These are phyloP conservation scores for Heliconius nattereri DNA, from an alignment of 1,140 invertebrate genomes.

Conservation along the genomic window DNA sequence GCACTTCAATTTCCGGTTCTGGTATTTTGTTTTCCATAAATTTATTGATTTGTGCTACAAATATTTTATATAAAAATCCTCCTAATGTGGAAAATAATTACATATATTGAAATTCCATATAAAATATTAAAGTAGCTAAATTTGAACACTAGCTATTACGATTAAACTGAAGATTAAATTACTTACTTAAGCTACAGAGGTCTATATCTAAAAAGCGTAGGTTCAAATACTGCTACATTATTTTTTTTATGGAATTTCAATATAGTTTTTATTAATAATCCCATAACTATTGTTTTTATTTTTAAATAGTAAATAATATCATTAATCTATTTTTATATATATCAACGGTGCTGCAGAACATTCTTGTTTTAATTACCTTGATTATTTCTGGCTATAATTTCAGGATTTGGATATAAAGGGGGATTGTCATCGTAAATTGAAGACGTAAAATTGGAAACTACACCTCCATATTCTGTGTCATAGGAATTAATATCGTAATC, in stretches of 20 bases:
- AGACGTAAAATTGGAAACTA: conserved; percentile 74
- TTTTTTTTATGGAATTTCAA: conserved; percentile 2
- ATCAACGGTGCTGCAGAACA: not conserved
- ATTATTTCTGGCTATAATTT: conserved; percentile 58
- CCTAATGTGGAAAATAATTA: conserved; percentile 10
- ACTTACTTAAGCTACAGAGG: no score
- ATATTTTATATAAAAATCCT: conserved; percentile 18
- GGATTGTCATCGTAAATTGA: conserved; percentile 75
- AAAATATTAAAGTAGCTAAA: not conserved
- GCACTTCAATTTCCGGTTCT: conserved; percentile 68
- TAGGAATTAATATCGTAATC: conserved; percentile 74
- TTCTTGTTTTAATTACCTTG: conserved; percentile 49
- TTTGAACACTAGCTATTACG: not conserved
- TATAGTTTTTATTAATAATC: not conserved
- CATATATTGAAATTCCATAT: conserved; percentile 11
- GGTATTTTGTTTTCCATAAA: conserved; percentile 53
- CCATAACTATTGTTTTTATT: not conserved
- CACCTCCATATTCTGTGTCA: conserved; percentile 69
- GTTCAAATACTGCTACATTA: conserved; percentile 3
- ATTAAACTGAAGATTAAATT: not conserved
- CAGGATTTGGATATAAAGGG: conserved; percentile 75
- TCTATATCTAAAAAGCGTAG: not conserved
- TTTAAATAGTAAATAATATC: not conserved
- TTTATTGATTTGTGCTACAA: conserved; percentile 48
- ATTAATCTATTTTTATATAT: not conserved